phyloP scores from a whole-genome alignment of 2,888 invertebrate genomes.

The Pseudococcus jackbeardsleyi region DNA sequence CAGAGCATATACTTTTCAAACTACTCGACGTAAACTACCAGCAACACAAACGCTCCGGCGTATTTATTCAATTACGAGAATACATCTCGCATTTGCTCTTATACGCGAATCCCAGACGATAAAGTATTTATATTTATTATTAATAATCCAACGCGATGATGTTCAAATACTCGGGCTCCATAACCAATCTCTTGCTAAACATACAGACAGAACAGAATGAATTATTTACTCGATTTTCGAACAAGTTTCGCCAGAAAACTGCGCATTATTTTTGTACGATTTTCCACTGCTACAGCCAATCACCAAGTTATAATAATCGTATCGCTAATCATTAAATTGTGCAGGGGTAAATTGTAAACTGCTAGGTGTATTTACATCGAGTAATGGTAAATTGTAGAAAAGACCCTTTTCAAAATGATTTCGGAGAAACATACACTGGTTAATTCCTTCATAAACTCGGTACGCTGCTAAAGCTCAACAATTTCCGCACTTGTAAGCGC shows the following conservation, averaged over 20 bases:
- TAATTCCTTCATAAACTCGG: conserved; percentile 47
- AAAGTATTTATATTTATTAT: conserved; percentile 13
- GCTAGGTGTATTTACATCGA: conserved; percentile 4
- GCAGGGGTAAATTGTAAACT: background rate
- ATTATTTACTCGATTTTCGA: background rate
- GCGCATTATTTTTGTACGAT: background rate
- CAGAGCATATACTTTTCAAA: background rate
- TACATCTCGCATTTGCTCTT: background rate
- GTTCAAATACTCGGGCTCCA: background rate
- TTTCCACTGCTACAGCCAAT: background rate
- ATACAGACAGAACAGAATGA: background rate
- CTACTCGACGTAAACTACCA: conserved; percentile 15
- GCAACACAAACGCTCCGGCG: background rate
- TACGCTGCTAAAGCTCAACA: conserved; percentile 19
- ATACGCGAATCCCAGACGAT: background rate
- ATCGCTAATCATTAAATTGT: background rate
- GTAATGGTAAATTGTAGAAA: background rate
- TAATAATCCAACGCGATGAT: background rate
- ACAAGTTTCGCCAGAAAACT: background rate
- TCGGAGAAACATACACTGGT: background rate
- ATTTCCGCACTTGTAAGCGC: conserved; percentile 34
- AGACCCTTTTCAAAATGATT: conserved; percentile 47
- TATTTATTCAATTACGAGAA: conserved; percentile 1
- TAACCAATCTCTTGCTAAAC: background rate
- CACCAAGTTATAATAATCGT: background rate